These are phyloP conservation scores for Pelobates fuscus DNA, from an alignment of 2,113 vertebrate genomes.

Conservation along the genomic window DNA sequence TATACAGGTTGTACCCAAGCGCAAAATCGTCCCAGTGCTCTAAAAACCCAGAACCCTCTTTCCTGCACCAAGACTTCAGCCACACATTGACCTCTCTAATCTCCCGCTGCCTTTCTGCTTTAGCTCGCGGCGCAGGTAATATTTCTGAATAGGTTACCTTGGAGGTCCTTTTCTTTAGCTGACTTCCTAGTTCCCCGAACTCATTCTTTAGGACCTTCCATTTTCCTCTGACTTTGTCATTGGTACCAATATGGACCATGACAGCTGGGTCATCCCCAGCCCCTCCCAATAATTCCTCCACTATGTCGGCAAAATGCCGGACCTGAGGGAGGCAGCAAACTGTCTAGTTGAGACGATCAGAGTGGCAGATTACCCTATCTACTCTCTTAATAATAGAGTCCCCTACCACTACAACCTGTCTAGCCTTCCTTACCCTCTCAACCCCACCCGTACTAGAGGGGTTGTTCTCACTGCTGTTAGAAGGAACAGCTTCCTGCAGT, in stretches of 20 bases:
- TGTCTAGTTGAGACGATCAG: too few relatives aligned
- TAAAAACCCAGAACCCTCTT: conserved; percentile 12
- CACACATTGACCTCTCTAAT: not conserved
- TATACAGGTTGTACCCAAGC: not conserved
- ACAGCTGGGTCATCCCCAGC: not conserved
- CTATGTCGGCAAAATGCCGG: too few relatives aligned
- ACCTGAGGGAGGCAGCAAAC: too few relatives aligned
- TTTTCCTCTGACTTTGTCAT: not conserved
- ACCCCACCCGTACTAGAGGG: too few relatives aligned
- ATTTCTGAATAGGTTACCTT: not conserved
- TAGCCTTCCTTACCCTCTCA: too few relatives aligned
- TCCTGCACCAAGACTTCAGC: conserved; percentile 4
- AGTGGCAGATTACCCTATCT: too few relatives aligned
- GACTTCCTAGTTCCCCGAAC: too few relatives aligned
- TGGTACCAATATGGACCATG: conserved; percentile 1
- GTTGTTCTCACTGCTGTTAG: too few relatives aligned
- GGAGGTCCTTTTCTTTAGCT: not conserved
- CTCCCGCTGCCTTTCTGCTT: not conserved
- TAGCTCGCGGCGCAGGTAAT: not conserved
- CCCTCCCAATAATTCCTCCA: not conserved
- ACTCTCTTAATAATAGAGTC: too few relatives aligned
- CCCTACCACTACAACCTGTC: too few relatives aligned
- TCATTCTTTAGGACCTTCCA: not conserved
- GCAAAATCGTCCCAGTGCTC: conserved; percentile 4
- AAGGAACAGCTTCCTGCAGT: too few relatives aligned